Conservation (phyloP, 2,113 vertebrate species). For the Eulemur rufifrons region DNA sequence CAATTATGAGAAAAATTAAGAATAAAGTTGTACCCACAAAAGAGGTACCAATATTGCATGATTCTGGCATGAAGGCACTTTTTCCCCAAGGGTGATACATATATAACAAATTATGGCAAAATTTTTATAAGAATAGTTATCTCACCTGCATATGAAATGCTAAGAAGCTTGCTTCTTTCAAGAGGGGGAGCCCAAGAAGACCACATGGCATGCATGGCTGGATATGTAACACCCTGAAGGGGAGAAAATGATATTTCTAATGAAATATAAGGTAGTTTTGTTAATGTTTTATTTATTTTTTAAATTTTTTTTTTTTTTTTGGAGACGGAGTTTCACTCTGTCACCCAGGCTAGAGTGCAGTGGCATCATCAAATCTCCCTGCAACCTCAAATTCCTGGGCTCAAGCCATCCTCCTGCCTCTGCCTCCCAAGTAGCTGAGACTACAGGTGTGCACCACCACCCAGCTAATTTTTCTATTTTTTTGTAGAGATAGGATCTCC, state of each 20-base stretch:
- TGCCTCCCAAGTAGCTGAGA: no score
- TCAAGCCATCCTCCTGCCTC: no score
- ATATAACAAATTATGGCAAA: neutral
- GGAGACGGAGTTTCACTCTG: no score
- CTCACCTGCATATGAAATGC: slow-evolving; percentile 96
- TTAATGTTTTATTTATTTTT: neutral
- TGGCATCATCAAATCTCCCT: no score
- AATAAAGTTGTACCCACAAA: neutral
- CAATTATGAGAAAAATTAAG: neutral
- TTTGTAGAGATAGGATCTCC: no score
- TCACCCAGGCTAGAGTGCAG: no score
- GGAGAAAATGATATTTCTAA: slow-evolving; percentile 43
- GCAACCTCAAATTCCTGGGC: no score
- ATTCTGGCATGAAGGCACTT: neutral
- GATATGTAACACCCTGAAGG: slow-evolving; percentile 94
- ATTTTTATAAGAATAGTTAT: neutral
- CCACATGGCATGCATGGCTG: slow-evolving; percentile 99
- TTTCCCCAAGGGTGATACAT: neutral
- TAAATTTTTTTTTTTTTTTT: no score
- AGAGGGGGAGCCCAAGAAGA: slow-evolving; percentile 96
- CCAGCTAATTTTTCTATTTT: no score
- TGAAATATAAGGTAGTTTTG: slow-evolving; percentile 33
- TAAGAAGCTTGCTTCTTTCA: slow-evolving; percentile 96
- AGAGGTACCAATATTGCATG: neutral
- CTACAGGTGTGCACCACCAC: no score